Evolutionary conservation across 1,140 invertebrate genomes (phyloP).

Genomic region (Holotrichia oblita): DNA sequence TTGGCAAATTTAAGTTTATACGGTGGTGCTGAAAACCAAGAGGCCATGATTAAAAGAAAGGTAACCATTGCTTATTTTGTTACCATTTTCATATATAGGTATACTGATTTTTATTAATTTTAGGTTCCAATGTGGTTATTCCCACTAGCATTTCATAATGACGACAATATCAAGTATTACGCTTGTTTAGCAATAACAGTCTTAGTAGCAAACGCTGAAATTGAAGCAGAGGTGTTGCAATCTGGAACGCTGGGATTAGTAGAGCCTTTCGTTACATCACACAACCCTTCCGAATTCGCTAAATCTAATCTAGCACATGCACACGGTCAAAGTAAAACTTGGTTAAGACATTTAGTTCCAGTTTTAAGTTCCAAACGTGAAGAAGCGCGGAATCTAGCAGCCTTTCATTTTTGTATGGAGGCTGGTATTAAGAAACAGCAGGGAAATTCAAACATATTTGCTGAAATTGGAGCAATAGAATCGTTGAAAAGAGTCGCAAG

Average conservation of each 20-base stretch:
- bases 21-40: constrained; percentile 96
- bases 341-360: constrained; percentile 92
- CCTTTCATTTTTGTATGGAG: constrained; percentile 99
- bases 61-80: not conserved
- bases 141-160: constrained; percentile 94
- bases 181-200: constrained; percentile 97
- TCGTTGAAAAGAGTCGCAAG: constrained; percentile 96
- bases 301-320: constrained; percentile 90
- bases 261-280: constrained; percentile 93
- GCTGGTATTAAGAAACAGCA: constrained; percentile 97
- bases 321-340: constrained; percentile 96
- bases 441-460: constrained; percentile 93
- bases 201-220: constrained; percentile 97
- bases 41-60: constrained; percentile 95
- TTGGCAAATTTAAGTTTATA: constrained; percentile 96
- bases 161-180: constrained; percentile 98
- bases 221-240: constrained; percentile 94
- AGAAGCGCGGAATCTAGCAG: constrained; percentile 95
- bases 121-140: constrained; percentile 96
- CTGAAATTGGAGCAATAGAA: constrained; percentile 94
- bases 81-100: not conserved
- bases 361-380: constrained; percentile 95
- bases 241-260: constrained; percentile 95
- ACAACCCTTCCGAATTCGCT: constrained; percentile 96
- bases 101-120: not conserved